Conservation (phyloP, 2,113 vertebrate genomes). For the Eidolon helvum region DNA sequence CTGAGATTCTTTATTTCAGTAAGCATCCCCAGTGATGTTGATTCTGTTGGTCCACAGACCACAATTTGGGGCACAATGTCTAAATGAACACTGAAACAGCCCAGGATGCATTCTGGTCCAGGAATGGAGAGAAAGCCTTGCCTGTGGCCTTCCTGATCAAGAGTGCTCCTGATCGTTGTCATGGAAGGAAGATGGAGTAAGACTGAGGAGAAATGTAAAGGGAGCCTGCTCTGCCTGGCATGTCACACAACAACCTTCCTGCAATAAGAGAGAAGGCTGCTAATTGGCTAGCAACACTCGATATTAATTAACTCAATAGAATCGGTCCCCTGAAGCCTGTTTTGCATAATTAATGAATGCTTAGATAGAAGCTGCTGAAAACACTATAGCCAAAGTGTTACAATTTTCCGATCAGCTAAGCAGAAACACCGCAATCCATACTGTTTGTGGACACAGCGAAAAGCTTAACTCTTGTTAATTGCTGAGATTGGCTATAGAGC, state of each 20-base stretch:
- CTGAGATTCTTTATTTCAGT: background rate
- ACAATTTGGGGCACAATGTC: background rate
- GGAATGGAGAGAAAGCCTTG: background rate
- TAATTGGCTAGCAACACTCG: slow-evolving; percentile 67
- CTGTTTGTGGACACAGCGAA: slow-evolving; percentile 56
- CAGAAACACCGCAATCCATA: slow-evolving; percentile 61
- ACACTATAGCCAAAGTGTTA: slow-evolving; percentile 68
- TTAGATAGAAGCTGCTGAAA: slow-evolving; percentile 66
- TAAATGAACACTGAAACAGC: background rate
- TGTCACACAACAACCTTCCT: background rate
- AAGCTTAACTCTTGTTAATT: slow-evolving; percentile 63
- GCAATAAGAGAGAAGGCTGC: slow-evolving; percentile 51
- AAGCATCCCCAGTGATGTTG: background rate
- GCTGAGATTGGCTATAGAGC: background rate
- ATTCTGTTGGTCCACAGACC: background rate
- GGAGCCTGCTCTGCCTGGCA: background rate
- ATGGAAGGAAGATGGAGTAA: background rate
- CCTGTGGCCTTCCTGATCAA: background rate
- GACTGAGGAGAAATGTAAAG: background rate
- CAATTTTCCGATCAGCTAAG: slow-evolving; percentile 69
- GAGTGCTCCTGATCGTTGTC: background rate
- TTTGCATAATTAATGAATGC: slow-evolving; percentile 78
- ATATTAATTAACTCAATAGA: slow-evolving; percentile 77
- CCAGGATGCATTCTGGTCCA: background rate
- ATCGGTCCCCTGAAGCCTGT: slow-evolving; percentile 66